Percentiles rank a stretch among this genome's conserved stretches.
Evolutionary conservation across 1,140 invertebrate genomes (phyloP).

Genomic region (Procambarus clarkii): DNA sequence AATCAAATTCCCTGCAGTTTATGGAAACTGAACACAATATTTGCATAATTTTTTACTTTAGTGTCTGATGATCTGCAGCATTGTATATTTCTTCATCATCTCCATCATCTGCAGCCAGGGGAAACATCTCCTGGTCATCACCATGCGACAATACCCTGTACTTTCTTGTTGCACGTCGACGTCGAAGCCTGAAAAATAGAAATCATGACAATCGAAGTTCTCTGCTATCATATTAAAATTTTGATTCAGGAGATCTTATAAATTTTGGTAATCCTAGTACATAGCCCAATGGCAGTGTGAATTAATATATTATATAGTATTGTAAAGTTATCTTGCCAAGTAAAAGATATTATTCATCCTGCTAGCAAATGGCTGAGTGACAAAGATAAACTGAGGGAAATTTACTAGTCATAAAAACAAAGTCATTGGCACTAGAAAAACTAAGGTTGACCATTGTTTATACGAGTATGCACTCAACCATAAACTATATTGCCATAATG

Average conservation of each 20-base stretch:
- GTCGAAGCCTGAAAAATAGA: constrained; percentile 25
- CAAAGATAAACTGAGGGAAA: no score
- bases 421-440: no score
- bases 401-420: no score
- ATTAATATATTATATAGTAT: background rate
- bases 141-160: constrained; percentile 42
- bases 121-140: constrained; percentile 62
- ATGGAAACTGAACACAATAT: background rate
- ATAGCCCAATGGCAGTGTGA: background rate
- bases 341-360: no score
- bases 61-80: constrained; percentile 57
- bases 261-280: background rate
- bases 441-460: no score
- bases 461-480: no score
- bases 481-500: no score
- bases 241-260: background rate
- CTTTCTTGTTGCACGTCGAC: constrained; percentile 36
- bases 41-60: constrained; percentile 20
- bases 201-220: background rate
- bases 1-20: background rate
- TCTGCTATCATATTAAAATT: background rate
- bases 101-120: constrained; percentile 55
- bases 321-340: no score
- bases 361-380: no score
- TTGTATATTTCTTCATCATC: constrained; percentile 61